phyloP scores from a whole-genome alignment of 2,797 vertebrate genomes.

The Danio aesculapii region DNA sequence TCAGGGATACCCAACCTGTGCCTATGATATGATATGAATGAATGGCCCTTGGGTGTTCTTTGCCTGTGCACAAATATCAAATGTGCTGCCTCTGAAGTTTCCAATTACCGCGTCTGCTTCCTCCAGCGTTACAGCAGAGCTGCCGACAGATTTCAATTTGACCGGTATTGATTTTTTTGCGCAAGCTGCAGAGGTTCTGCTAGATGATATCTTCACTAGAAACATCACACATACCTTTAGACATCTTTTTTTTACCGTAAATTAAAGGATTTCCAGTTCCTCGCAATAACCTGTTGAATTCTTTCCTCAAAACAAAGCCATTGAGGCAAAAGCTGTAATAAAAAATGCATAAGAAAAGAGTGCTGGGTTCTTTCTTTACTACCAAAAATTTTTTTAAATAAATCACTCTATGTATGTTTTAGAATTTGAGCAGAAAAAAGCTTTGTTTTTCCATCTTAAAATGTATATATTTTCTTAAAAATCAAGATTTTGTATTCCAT shows the following conservation, averaged over 20 bases:
- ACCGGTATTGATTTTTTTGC: slow-evolving; percentile 68
- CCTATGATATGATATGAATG: slow-evolving; percentile 65
- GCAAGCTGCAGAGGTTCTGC: slow-evolving; percentile 18
- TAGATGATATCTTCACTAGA: slow-evolving; percentile 40
- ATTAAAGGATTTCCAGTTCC: not conserved
- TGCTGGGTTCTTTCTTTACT: no score
- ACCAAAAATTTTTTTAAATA: no score
- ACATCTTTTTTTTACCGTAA: not conserved
- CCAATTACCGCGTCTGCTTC: slow-evolving; percentile 61
- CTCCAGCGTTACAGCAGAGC: slow-evolving; percentile 47
- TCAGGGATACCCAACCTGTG: slow-evolving; percentile 52
- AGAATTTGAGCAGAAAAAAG: not conserved
- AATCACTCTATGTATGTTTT: not conserved
- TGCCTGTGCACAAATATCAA: slow-evolving; percentile 59
- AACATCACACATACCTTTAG: slow-evolving; percentile 26
- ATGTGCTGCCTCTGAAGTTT: slow-evolving; percentile 57
- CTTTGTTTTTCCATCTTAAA: not conserved
- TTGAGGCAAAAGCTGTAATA: not conserved
- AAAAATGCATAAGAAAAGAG: not conserved
- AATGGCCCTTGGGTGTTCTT: slow-evolving; percentile 62
- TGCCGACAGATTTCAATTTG: slow-evolving; percentile 67
- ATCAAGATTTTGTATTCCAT: not conserved
- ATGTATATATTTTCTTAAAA: not conserved
- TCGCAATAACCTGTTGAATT: not conserved
- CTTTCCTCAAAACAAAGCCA: not conserved